Base-by-base conservation (phyloP, 2,888 invertebrate genomes). In the Trachelus troglodyta region DNA sequence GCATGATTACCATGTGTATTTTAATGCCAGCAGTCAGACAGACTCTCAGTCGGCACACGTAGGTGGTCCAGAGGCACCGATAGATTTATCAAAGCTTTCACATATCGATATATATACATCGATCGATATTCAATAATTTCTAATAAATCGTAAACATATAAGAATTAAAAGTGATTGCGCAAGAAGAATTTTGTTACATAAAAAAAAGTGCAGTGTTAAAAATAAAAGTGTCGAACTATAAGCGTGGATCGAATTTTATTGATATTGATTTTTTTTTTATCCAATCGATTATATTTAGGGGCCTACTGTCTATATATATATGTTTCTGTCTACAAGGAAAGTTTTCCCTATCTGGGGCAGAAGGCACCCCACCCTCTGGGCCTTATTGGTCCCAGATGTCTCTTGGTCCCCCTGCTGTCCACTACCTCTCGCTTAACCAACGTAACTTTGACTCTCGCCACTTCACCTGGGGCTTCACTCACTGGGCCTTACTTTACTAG, bases 291-390 rank as follows among this genome's bases (percentile, higher is more conserved):
- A 40, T 76, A n/a, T n/a, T 40, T 34, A 35, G 56, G 12, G 40
- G 35, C 34, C 56, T 40, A 2, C 9, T 15, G 73, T 56, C 6
- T 76, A 40, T 73, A 30, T 73, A 56, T 73, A 76, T 56, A 71
- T 23, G 6, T 56, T 4, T 56, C 23, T 23, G 56, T 23, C 56
- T 56, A 87, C 82, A 82, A 83, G 86, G 83, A 85, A 87, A 88
- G 87, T 84, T 81, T 84, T 84, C 80, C 77, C 80, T 84, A 86
- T 83, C 87, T 85, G 87, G 86, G 86, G 84, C 86, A 85, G 76
- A 76, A 79, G 81, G 75, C 74, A 79, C 79, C 77, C 71, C 71
- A 71, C 71, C 71, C 71, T 31, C 33, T 71, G 31, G 71, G 12
- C 33, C 34, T 34, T 71, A 12, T 30, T 34, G 71, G 71, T 31